Conservation (phyloP, 2,113 vertebrate species). For the Gobius niger region DNA sequence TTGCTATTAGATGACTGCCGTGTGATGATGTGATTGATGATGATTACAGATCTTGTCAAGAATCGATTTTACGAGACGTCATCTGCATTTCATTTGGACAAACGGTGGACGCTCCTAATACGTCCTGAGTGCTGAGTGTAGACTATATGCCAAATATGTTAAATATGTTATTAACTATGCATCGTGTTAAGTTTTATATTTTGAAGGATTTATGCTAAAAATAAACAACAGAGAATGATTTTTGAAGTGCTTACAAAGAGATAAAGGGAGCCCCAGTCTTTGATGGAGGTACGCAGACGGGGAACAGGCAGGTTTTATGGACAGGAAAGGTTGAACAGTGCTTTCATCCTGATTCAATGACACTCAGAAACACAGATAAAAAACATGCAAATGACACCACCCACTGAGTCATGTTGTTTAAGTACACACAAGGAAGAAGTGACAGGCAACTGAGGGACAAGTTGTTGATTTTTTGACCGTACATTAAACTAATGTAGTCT, state of each 20-base stretch:
- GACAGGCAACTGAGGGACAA: background rate
- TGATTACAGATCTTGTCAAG: constrained; percentile 64
- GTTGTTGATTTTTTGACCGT: background rate
- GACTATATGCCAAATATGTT: background rate
- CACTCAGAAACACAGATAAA: constrained; percentile 56
- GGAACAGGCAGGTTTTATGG: constrained; percentile 48
- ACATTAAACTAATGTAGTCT: background rate
- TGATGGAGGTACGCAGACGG: constrained; percentile 60
- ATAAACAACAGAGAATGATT: constrained; percentile 42
- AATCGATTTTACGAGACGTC: constrained; percentile 65
- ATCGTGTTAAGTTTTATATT: constrained; percentile 25
- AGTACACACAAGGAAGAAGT: background rate
- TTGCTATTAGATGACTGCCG: constrained; percentile 31
- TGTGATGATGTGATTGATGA: constrained; percentile 59
- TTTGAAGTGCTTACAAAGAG: constrained; percentile 48
- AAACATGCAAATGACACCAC: constrained; percentile 44
- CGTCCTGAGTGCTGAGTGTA: constrained; percentile 33
- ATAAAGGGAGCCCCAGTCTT: constrained; percentile 33
- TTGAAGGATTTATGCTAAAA: constrained; percentile 7
- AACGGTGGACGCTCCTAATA: constrained; percentile 39
- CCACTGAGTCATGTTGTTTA: constrained; percentile 20
- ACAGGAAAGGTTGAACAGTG: constrained; percentile 45
- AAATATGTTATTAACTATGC: constrained; percentile 17
- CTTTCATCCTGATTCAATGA: constrained; percentile 60
- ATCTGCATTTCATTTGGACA: constrained; percentile 62